Conservation (phyloP, 1,140 invertebrate species). For the Aphelinus certus region DNA sequence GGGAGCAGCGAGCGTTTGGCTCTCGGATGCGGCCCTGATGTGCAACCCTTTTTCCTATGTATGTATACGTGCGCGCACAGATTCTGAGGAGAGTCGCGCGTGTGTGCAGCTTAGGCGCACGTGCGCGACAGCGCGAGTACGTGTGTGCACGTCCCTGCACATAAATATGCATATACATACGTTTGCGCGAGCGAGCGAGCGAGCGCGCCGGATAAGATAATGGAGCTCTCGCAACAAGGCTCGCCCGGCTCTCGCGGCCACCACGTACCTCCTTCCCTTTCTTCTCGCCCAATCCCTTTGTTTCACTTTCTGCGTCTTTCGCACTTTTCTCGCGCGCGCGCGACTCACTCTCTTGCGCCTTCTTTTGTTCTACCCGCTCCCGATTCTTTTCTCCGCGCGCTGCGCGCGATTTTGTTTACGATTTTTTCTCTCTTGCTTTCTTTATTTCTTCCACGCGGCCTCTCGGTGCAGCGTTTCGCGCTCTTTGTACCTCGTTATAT, state of each 20-base stretch:
- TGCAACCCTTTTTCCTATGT: conserved; percentile 28
- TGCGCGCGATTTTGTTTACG: not conserved
- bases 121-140: conserved; percentile 11
- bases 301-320: not conserved
- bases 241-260: not conserved
- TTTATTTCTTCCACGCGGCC: not conserved
- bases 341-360: too few species aligned
- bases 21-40: not conserved
- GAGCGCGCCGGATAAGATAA: conserved; percentile 10
- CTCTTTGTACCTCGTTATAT: too few species aligned
- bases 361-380: too few species aligned
- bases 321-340: too few species aligned
- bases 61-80: too few species aligned
- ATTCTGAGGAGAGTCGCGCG: too few species aligned
- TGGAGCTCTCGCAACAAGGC: not conserved
- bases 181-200: not conserved
- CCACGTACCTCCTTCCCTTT: not conserved
- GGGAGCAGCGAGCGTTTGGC: conserved; percentile 8
- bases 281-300: not conserved
- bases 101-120: too few species aligned
- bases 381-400: too few species aligned
- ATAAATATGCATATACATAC: conserved; percentile 24
- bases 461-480: too few species aligned
- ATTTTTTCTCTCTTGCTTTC: not conserved
- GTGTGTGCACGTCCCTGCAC: conserved; percentile 13